These are phyloP conservation scores for Ispidina lecontei DNA, from an alignment of 2,797 vertebrate species.

Conservation along the genomic window DNA sequence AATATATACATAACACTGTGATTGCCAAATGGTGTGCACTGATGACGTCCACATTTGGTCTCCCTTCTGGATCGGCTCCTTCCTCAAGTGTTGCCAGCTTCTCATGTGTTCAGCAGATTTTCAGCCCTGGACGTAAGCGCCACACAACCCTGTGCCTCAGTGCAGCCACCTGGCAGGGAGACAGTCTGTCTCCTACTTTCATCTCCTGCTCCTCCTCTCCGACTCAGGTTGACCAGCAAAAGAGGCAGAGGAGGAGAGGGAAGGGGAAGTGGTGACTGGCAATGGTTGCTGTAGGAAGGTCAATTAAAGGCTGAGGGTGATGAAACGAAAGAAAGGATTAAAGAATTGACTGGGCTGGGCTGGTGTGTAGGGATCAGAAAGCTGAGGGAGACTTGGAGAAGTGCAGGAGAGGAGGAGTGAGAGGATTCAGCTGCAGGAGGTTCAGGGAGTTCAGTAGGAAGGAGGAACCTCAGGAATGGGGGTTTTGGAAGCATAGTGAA, in stretches of 20 bases:
- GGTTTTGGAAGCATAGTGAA: not conserved
- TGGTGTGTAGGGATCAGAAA: not conserved
- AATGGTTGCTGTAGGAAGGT: not conserved
- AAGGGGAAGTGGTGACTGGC: conserved; percentile 19
- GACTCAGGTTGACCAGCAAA: not conserved
- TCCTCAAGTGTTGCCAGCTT: not conserved
- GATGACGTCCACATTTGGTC: not conserved
- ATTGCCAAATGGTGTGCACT: not conserved
- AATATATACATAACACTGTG: not conserved
- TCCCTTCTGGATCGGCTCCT: not conserved
- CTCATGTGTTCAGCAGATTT: conserved; percentile 35
- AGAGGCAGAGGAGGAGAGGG: not conserved
- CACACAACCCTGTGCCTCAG: accelerated
- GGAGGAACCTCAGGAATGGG: not conserved
- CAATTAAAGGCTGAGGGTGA: not conserved
- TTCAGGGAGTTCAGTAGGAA: not conserved
- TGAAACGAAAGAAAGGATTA: not conserved
- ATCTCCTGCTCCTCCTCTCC: not conserved
- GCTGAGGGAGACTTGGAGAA: not conserved
- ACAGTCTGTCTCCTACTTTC: not conserved
- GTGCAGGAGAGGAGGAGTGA: not conserved
- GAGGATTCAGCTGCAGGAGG: not conserved
- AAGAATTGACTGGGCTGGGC: not conserved
- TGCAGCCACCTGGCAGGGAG: not conserved
- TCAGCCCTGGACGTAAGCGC: accelerated